phyloP scores from a whole-genome alignment of 2,888 invertebrate genomes.

The Cheilosia vulpina region DNA sequence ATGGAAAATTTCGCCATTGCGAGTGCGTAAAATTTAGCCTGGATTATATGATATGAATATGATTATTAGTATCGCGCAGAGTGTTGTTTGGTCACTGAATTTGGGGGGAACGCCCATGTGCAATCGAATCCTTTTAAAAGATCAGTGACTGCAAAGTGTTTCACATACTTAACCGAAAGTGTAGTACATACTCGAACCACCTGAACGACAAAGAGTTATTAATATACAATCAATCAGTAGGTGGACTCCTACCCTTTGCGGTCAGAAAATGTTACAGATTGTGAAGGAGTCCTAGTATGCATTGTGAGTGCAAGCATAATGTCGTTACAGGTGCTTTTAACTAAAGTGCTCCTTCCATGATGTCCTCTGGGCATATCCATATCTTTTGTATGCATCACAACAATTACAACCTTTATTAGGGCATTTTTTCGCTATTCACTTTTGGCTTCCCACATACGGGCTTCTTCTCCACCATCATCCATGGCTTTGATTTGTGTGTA shows the following conservation, averaged over 20 bases:
- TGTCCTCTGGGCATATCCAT: neutral
- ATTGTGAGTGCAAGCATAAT: neutral
- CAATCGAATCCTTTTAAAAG: too few species aligned
- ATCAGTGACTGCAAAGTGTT: too few species aligned
- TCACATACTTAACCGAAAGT: too few species aligned
- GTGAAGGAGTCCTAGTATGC: neutral
- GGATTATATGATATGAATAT: too few species aligned
- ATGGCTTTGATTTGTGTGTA: neutral
- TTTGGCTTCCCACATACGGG: neutral
- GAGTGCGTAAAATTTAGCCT: too few species aligned
- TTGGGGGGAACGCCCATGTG: too few species aligned
- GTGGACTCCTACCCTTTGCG: too few species aligned
- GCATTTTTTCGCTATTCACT: neutral
- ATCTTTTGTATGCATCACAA: neutral
- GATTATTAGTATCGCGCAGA: too few species aligned
- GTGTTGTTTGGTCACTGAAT: too few species aligned
- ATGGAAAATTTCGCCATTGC: too few species aligned
- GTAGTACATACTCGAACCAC: neutral
- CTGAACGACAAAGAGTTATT: neutral
- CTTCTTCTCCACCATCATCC: neutral
- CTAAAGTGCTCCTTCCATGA: neutral
- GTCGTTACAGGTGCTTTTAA: neutral
- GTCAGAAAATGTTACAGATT: neutral
- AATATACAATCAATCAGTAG: too few species aligned
- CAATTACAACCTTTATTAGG: slow-evolving; percentile 5